These are phyloP conservation scores for Microtus pennsylvanicus DNA, from an alignment of 2,113 vertebrate genomes.

Conservation along the genomic window DNA sequence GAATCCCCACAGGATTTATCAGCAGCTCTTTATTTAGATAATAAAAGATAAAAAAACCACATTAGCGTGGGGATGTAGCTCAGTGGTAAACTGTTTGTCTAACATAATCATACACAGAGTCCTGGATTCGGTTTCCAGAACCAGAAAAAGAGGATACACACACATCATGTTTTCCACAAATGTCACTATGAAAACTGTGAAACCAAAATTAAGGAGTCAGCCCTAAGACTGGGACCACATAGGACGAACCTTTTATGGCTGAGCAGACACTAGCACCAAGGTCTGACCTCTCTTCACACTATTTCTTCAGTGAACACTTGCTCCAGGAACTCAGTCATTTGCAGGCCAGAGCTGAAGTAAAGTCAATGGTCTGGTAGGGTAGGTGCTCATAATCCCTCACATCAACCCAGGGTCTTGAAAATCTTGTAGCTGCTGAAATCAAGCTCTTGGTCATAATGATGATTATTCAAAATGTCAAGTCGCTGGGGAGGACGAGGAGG, in stretches of 20 bases:
- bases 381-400: background rate
- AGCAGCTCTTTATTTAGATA: slow-evolving; percentile 60
- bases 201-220: slow-evolving; percentile 16
- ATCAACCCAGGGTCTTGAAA: background rate
- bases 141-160: too few species aligned
- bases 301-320: background rate
- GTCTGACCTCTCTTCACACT: background rate
- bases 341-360: background rate
- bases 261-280: background rate
- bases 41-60: slow-evolving; percentile 41
- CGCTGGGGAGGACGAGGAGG: background rate
- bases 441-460: background rate
- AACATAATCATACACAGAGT: background rate
- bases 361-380: background rate
- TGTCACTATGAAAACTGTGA: background rate
- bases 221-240: background rate
- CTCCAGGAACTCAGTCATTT: background rate
- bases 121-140: background rate
- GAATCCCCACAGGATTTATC: background rate
- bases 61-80: background rate
- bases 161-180: background rate
- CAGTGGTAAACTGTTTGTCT: background rate
- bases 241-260: background rate
- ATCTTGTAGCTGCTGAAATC: background rate
- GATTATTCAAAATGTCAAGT: background rate